A percentile compares a stretch with the other conserved stretches of the same genome.
Conservation (phyloP, 92 coral and sea anemone genomes). For the Zoanthus solanderi region DNA sequence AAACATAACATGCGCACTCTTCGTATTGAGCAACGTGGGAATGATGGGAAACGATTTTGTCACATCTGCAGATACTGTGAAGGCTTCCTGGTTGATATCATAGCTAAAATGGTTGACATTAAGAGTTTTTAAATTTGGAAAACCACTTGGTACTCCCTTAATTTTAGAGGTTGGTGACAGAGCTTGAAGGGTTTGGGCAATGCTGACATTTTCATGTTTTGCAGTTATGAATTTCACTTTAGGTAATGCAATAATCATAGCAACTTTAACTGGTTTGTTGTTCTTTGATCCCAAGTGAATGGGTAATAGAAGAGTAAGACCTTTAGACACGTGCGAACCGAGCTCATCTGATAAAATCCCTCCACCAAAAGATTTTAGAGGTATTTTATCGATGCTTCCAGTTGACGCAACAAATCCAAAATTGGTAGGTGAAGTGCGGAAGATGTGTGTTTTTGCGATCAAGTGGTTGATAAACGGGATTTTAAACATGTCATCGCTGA, state of each 20-base stretch:
- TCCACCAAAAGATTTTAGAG: constrained; percentile 88
- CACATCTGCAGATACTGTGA: constrained; percentile 78
- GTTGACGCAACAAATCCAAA: constrained; percentile 99
- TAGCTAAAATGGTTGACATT: constrained; percentile 85
- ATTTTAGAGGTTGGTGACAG: constrained; percentile 86
- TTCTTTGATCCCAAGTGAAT: constrained; percentile 77
- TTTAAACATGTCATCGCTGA: constrained; percentile 84
- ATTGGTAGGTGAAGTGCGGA: constrained; percentile 79
- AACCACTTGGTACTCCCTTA: constrained; percentile 77
- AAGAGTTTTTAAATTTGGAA: constrained; percentile 76
- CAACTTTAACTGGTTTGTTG: constrained; percentile 83
- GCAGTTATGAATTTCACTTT: constrained; percentile 81
- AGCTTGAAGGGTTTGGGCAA: constrained; percentile 83
- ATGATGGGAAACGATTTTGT: constrained; percentile 70
- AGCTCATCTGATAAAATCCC: constrained; percentile 87
- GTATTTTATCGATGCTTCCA: constrained; percentile 89
- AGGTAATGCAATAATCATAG: constrained; percentile 79
- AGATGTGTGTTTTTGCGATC: constrained; percentile 81
- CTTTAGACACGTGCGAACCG: constrained; percentile 90
- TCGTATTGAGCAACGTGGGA: constrained; percentile 80
- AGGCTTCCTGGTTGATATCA: constrained; percentile 82
- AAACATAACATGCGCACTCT: constrained; percentile 73
- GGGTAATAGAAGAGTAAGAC: constrained; percentile 88
- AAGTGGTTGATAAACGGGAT: constrained; percentile 92
- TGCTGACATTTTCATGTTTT: constrained; percentile 81